Evolutionary conservation across 2,888 invertebrate genomes (phyloP), one percentile per base, ranked within the genome.

Genomic region (Noctua janthe): DNA sequence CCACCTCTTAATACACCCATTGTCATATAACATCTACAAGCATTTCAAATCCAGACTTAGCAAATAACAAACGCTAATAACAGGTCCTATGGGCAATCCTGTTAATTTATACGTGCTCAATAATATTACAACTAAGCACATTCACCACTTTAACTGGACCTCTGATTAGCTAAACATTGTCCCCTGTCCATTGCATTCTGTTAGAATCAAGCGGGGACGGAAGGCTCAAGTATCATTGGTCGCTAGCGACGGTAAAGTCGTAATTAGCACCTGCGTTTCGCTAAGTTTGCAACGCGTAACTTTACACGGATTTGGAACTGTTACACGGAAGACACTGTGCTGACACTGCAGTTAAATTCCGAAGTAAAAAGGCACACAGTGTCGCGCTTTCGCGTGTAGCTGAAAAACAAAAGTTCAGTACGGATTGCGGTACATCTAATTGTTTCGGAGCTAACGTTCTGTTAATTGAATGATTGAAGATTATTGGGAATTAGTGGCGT

Each of bases 241-340:
- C 80, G 82, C 81, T 84, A 82, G 85, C 84, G 87, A 81, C 88
- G 85, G 86, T 89, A 84, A 92, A 94, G 94, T 93, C 93, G 92
- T 95, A 94, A 95, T 95, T 94, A 93, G 94, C 95, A 95, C 95
- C 95, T 95, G 95, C 90, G 94, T 91, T 92, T 90, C 88, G 89
- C 90, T 86, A 94, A 94, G 93, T 94, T 95, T 91, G 92, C 89
- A 90, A 89, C 85, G 90, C 88, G 89, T 91, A 94, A 95, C 92
- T 94, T 92, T 90, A 89, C 59, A 54, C 51, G 56, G 71, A 81
- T 83, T 84, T 78, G 81, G 71, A 81, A 84, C 62, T 29, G 71
- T 66, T 76, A 72, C 66, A 78, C 73, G 10, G 82, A 47, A 59
- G 73, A 76, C 70, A 83, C 75, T 62, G 87, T 86, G 82, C 71